phyloP scores from a whole-genome alignment of 2,113 vertebrate genomes.

The Gambusia affinis region DNA sequence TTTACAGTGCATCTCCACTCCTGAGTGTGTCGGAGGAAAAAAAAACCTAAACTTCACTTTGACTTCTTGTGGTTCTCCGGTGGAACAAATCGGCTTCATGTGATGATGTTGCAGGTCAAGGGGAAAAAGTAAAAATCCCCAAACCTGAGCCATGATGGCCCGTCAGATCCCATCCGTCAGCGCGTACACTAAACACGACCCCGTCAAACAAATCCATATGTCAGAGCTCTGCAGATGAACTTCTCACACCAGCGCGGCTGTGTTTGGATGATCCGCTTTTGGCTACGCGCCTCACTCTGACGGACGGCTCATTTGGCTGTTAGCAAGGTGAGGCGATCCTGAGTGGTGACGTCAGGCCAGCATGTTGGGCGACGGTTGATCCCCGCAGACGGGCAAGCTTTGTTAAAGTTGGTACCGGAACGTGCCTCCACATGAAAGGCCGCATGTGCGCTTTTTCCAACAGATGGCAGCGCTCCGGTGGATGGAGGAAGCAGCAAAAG shows the following conservation, averaged over 20 bases:
- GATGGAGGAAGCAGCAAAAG: conserved; percentile 52
- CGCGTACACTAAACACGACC: conserved; percentile 32
- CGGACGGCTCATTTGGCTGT: conserved; percentile 19
- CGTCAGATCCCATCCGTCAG: conserved; percentile 40
- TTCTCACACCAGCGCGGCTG: conserved; percentile 15
- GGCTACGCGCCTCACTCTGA: conserved; percentile 7
- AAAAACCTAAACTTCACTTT: background rate
- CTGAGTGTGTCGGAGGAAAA: background rate
- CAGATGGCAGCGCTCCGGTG: conserved; percentile 70
- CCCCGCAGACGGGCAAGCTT: conserved; percentile 59
- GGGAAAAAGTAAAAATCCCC: conserved; percentile 3
- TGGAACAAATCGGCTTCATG: conserved; percentile 32
- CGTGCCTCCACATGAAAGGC: conserved; percentile 66
- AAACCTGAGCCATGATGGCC: conserved; percentile 15
- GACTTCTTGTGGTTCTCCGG: conserved; percentile 10
- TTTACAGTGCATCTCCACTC: background rate
- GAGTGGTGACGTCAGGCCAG: conserved; percentile 62
- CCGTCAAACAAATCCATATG: conserved; percentile 24
- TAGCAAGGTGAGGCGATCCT: conserved; percentile 39
- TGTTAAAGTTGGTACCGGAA: conserved; percentile 54
- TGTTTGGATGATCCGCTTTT: conserved; percentile 22
- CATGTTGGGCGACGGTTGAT: conserved; percentile 47
- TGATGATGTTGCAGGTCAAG: background rate
- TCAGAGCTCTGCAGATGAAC: conserved; percentile 19
- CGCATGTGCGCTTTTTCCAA: conserved; percentile 66